Evolutionary conservation across 2,797 vertebrate species (phyloP).

Genomic region (Rhadinocentrus ornatus): DNA sequence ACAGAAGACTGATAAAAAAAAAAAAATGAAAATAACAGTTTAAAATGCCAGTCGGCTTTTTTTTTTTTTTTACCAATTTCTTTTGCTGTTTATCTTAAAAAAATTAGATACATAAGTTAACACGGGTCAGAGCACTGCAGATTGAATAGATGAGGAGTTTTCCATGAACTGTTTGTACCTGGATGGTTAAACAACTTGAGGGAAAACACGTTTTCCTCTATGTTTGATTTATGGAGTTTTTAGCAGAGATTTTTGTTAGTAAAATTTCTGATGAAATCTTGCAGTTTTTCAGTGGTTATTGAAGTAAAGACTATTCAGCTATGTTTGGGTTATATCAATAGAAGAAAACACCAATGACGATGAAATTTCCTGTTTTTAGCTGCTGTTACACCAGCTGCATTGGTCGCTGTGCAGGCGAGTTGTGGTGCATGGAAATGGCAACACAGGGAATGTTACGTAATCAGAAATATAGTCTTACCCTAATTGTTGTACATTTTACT

Average conservation of each 20-base stretch:
- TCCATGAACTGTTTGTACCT: no score
- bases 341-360: neutral
- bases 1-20: conserved; percentile 41
- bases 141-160: neutral
- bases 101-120: no score
- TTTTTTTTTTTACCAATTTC: neutral
- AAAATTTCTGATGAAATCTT: neutral
- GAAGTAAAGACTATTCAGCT: neutral
- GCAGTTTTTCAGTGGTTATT: neutral
- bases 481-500: no score
- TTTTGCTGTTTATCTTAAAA: no score
- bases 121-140: neutral
- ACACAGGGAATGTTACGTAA: no score
- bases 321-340: neutral
- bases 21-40: no score
- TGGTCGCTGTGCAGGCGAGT: neutral
- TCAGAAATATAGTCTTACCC: no score
- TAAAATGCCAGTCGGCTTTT: no score
- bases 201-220: neutral
- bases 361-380: neutral
- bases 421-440: neutral
- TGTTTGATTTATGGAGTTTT: neutral
- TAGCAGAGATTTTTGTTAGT: neutral
- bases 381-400: neutral
- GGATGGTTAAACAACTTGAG: no score